phyloP scores from a whole-genome alignment of 2,797 vertebrate genomes.

The Saguinus oedipus region DNA sequence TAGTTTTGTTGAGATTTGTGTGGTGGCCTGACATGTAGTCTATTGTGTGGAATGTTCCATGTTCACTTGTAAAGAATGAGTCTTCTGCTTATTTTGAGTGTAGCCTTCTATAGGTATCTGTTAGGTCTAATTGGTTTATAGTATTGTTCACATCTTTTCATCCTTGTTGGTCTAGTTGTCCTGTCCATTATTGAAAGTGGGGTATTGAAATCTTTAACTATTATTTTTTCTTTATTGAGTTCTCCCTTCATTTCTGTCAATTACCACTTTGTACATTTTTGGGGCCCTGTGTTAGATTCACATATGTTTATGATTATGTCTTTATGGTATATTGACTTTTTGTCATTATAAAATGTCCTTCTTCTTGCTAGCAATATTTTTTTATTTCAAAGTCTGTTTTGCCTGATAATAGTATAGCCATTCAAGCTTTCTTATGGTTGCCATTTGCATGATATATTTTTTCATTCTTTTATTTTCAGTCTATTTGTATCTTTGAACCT shows the following conservation, averaged over 20 bases:
- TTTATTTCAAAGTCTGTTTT: conserved; percentile 7
- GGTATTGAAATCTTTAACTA: neutral
- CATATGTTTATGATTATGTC: neutral
- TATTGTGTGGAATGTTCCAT: neutral
- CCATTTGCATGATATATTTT: neutral
- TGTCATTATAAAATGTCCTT: neutral
- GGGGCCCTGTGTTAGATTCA: neutral
- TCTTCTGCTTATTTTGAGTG: neutral
- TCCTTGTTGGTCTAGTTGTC: neutral
- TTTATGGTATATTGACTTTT: neutral
- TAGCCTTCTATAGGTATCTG: neutral
- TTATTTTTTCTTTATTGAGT: neutral
- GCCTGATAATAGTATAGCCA: neutral
- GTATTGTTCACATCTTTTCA: neutral
- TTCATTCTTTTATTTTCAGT: neutral
- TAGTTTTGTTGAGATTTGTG: neutral
- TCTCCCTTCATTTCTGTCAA: neutral
- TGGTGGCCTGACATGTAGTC: neutral
- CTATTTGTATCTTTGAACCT: neutral
- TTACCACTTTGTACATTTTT: neutral
- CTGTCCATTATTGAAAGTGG: neutral
- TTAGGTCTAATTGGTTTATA: neutral
- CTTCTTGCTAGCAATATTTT: neutral
- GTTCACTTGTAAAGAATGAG: neutral
- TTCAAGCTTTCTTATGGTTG: neutral